Evolutionary conservation across 2,888 invertebrate species (phyloP).

Genomic region (Sarcophaga caerulescens): DNA sequence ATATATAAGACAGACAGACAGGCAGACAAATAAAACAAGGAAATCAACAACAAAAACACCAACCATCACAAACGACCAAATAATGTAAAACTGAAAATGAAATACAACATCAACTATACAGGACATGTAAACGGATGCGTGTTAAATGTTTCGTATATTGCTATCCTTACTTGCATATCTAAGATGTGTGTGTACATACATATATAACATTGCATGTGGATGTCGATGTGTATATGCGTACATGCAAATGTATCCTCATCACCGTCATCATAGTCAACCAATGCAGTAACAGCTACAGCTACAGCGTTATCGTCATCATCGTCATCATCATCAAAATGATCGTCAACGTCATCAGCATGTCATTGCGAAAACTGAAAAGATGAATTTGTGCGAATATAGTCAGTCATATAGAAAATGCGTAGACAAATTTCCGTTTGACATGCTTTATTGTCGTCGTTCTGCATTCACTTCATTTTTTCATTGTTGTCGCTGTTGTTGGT

Average conservation of each 20-base stretch:
- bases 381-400: constrained; percentile 50
- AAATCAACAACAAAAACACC: background rate
- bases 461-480: constrained; percentile 31
- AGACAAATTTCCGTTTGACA: constrained; percentile 67
- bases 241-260: constrained; percentile 19
- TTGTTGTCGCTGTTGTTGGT: background rate
- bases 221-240: background rate
- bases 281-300: constrained; percentile 20
- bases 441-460: constrained; percentile 58
- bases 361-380: constrained; percentile 59
- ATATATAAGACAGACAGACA: background rate
- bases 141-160: constrained; percentile 56
- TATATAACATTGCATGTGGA: too few species aligned
- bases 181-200: too few species aligned
- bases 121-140: constrained; percentile 63
- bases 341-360: constrained; percentile 65
- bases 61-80: constrained; percentile 42
- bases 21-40: background rate
- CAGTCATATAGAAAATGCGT: constrained; percentile 67
- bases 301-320: constrained; percentile 14
- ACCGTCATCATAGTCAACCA: constrained; percentile 34
- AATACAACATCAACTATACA: constrained; percentile 55
- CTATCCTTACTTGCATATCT: too few species aligned
- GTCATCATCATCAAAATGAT: constrained; percentile 56
- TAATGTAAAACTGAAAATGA: constrained; percentile 53